phyloP scores from a whole-genome alignment of 1,140 invertebrate genomes.

The Pogonomyrmex californicus region DNA sequence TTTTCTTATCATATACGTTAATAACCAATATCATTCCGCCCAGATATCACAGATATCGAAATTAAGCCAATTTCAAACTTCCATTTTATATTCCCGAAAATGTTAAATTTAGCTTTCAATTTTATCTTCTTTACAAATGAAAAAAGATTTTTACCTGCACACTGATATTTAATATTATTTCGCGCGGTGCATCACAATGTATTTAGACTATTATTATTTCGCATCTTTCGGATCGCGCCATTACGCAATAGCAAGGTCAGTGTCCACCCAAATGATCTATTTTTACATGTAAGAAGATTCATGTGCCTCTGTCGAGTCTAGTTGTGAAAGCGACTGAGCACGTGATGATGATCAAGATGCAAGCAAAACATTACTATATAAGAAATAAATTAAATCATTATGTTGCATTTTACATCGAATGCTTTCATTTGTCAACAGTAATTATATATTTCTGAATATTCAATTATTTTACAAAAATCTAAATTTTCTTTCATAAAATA shows the following conservation, averaged over 20 bases:
- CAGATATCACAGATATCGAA: neutral
- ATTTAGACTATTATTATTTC: constrained; percentile 52
- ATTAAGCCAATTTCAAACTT: neutral
- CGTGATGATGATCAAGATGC: constrained; percentile 64
- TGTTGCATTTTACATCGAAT: neutral
- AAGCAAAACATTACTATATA: neutral
- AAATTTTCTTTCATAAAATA: neutral
- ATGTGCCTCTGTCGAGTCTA: neutral
- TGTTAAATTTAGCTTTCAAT: neutral
- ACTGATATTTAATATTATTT: neutral
- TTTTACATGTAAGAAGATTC: constrained; percentile 53
- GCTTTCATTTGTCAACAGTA: neutral
- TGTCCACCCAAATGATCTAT: constrained; percentile 69
- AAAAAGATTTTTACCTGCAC: neutral
- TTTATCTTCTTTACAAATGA: neutral
- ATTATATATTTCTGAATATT: neutral
- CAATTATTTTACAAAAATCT: neutral
- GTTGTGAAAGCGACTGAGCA: constrained; percentile 52
- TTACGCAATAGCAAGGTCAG: constrained; percentile 71
- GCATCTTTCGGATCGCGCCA: neutral
- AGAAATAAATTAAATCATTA: neutral
- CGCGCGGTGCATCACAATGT: neutral
- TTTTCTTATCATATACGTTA: neutral
- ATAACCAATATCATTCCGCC: neutral
- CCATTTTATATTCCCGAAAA: neutral